A percentile compares a stretch with the other conserved stretches of the same genome.
Evolutionary conservation across 2,797 vertebrate genomes (phyloP).

Genomic region (Gymnothorax javanicus): DNA sequence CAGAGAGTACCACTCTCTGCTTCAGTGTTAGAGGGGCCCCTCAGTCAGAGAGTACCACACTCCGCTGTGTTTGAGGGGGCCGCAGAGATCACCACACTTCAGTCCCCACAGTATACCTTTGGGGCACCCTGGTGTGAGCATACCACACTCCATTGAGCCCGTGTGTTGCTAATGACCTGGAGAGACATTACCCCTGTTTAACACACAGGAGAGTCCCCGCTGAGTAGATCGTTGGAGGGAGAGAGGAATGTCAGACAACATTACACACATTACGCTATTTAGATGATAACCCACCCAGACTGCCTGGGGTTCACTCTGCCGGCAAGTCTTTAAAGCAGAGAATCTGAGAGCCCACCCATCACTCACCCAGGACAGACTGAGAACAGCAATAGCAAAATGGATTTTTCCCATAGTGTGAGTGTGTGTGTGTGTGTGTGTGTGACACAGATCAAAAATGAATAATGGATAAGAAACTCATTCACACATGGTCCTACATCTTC

Average conservation of each 20-base stretch:
- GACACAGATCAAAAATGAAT: background rate
- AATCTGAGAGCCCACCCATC: background rate
- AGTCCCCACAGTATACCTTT: too few relatives aligned
- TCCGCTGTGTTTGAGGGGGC: background rate
- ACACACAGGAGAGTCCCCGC: background rate
- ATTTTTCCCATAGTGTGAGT: background rate
- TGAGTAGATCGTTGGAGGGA: background rate
- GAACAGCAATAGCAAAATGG: background rate
- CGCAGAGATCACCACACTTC: background rate
- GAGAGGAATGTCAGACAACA: background rate
- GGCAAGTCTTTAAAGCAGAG: background rate
- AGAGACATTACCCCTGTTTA: conserved; percentile 22
- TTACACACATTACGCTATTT: background rate
- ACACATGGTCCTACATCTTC: background rate
- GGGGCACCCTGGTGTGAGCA: background rate
- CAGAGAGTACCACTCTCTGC: too few relatives aligned
- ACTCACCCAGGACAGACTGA: background rate
- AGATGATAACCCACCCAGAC: background rate
- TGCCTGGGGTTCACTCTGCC: background rate
- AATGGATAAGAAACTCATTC: background rate
- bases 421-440: background rate
- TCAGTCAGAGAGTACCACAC: too few relatives aligned
- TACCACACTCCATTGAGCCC: background rate
- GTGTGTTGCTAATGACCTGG: conserved; percentile 1
- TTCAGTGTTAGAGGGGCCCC: too few relatives aligned